These are phyloP conservation scores for Acanthochromis polyacanthus DNA, from an alignment of 2,113 vertebrate species.

Conservation along the genomic window DNA sequence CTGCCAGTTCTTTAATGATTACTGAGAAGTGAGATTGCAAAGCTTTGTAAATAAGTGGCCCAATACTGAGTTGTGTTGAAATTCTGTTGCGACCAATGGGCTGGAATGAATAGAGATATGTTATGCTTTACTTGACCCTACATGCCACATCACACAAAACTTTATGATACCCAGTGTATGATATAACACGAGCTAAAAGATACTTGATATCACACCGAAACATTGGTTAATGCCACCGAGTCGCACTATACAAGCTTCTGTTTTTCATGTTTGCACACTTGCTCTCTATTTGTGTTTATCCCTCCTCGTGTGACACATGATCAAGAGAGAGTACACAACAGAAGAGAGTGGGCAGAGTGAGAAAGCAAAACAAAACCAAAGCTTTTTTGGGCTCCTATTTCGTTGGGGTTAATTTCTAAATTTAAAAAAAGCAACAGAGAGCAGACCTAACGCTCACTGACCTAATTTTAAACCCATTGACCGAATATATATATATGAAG, in stretches of 20 bases:
- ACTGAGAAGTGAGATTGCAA: not conserved
- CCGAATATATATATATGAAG: no score
- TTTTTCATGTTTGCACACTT: not conserved
- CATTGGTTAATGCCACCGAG: not conserved
- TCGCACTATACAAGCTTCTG: not conserved
- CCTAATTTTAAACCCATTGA: no score
- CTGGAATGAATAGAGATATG: no score
- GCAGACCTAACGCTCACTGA: no score
- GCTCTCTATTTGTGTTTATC: not conserved
- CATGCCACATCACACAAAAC: not conserved
- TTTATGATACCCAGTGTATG: not conserved
- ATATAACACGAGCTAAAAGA: not conserved
- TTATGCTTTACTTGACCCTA: no score
- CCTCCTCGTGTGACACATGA: not conserved
- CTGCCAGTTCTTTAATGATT: not conserved
- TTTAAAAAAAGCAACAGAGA: no score
- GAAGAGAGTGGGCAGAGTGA: constrained; percentile 6
- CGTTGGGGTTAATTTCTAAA: no score
- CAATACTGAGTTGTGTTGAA: not conserved
- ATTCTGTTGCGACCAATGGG: not conserved
- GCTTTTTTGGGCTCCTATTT: no score
- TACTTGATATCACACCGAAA: not conserved
- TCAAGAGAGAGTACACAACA: not conserved
- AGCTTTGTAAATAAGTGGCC: not conserved
- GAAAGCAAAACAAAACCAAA: not conserved